Evolutionary conservation across 2,113 vertebrate species (phyloP), one percentile per base, ranked within the genome.

Genomic region (Pyxicephalus adspersus): DNA sequence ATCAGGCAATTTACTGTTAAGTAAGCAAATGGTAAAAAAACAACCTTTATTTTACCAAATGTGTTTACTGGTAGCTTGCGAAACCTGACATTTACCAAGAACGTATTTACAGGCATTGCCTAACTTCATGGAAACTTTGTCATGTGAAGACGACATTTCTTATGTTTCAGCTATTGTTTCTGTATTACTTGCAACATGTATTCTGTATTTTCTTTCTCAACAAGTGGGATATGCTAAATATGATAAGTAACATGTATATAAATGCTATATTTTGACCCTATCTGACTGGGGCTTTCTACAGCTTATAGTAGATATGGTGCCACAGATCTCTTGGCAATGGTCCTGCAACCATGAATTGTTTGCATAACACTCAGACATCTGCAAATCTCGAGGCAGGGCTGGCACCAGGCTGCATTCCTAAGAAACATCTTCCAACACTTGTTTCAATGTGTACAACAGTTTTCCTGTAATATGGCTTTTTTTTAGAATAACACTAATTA

Each of bases 361-460:
- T 71, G 66, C 66, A 80, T 72, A 71, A 70, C 67, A 80, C 57
- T n/a, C 31, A 70, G 77, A 70, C 77, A 71, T 71, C 55, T 73
- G 60, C 20, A 51, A n/a, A 67, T 28, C 76, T 77, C 26, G 19
- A 66, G 63, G 76, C 68, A 52, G n/a, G 60, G 26, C 79, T 81
- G 79, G 79, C 79, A 81, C 79, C 79, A 73, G 9, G 25, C 64
- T 38, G 55, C 79, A 81, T 81, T 81, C 79, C 51, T 77, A 20
- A 57, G 9, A 50, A 65, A 77, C 26, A 54, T 57, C 50, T 67
- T 67, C n/a, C 51, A 77, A 17, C 64, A 57, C 52, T 66, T 66
- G 54, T 23, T 64, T 54, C 75, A 31, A 63, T 64, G 74, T 50
- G 34, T 64, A 52, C 60, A 51, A 75, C 57, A 61, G 16, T 50